Base-by-base conservation (phyloP, 2,113 vertebrate species). In the Leptodactylus fuscus region DNA sequence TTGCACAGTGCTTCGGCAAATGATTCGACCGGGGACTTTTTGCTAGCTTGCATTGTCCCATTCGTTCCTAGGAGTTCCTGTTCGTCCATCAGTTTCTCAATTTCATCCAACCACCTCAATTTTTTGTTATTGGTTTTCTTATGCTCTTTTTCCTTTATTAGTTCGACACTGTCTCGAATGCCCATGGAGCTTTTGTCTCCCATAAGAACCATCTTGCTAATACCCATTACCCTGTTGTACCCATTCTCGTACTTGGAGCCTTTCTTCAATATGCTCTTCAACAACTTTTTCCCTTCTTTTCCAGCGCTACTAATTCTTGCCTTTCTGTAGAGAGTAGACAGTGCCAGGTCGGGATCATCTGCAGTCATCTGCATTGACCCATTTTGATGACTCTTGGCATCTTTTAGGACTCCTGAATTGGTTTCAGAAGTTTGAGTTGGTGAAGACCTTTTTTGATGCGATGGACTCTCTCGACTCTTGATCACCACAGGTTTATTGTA, bases 201-300 rank as follows among this genome's bases (percentile, higher is more conserved):
- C 88, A 93, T 94, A 71, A 79, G 87, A 49, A 93, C 88, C 77
- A 87, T 82, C 0, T 87, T 91, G 51, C 92, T 90, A 9, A 75
- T 83, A 78, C 93, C 81, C 29, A 88, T 12, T 73, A 89, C 58
- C 24, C 91, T 87, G 27, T 88, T 48, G 85, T 88, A 81, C 81
- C 81, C 71, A 16, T 88, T 87, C 71, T 91, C 87, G 62, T 92
- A 93, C 82, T 94, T 94, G 75, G 94, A 93, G 34, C 92, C 90
- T 74, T 97, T 96, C 88, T 97, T 99, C 85, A 99, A 95, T 88
- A 97, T 97, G 77, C 96, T 96, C 91, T 94, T 96, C 27, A 95
- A 67, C 58, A 95, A 88, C 46, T 75, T 90, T 1, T 38, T 88
- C 88, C 90, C 91, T 76, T 92, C 90, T 87, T 85, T 91, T 46